Evolutionary conservation across 2,113 vertebrate genomes (phyloP), one percentile per base, ranked within the genome.

Genomic region (Girardinichthys multiradiatus): DNA sequence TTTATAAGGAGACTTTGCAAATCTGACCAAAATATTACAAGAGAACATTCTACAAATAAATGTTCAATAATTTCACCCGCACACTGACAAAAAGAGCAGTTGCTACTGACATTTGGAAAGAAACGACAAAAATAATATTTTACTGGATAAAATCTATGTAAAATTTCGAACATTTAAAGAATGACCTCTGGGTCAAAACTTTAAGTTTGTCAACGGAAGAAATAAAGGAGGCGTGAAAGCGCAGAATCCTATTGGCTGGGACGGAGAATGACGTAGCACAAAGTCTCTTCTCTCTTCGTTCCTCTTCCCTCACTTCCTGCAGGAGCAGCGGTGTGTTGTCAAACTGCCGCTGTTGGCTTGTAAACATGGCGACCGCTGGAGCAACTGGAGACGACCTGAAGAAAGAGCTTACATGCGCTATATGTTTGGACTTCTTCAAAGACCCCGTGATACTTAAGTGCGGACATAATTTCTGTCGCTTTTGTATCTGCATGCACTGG

Each of bases 401-500:
- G 71, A 93, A 90, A n/a, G 94, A 95, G 76, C 84, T 95, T 64
- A 86, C 94, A 1, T 95, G 94, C 86, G 90, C 93, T 0, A 95
- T 95, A 70, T 95, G 94, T 69, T 69, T 95, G 78, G 94, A 95
- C 63, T 88, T 85, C 39, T 95, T 92, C 74, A 91, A 93, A 27
- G 93, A 94, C 37, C 92, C 94, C 0, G 94, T 95, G 5, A 94
- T 95, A 48, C 75, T 95, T 28, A 94, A 94, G 80, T 95, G 94
- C 64, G 94, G 94, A 0, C 94, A 95, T 37, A 95, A 93, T 86
- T 95, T 95, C 70, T 95, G 94, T 26, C 92, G 92, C 1, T 88
- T 90, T 42, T 95, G 94, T 48, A 95, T 95, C 76, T 89, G 90
- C 42, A 92, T 94, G 92, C 94, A 95, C 64, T 95, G 94, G 94